Evolutionary conservation across 2,113 vertebrate species (phyloP), one percentile per base, ranked within the genome.

Genomic region (Capreolus pygargus): DNA sequence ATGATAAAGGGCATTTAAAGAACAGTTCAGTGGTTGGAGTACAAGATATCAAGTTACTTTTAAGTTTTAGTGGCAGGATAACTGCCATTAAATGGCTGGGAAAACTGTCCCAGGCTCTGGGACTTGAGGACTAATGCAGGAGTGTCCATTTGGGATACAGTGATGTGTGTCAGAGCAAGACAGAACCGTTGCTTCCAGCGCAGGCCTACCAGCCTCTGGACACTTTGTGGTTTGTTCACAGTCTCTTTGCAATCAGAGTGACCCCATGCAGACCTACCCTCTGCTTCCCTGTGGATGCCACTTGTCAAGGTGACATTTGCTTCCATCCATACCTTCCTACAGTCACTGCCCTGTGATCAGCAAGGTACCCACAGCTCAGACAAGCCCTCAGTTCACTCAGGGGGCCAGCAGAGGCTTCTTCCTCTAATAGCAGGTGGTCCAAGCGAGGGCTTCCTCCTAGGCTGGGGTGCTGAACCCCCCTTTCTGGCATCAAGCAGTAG

Each of bases 101-200:
- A 50, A 50, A 50, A 50, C 47, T 50, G 3, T 6, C 74, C 25
- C 6, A 82, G 39, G 15, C 11, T 43, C 28, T 0, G 5, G 3
- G 6, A 60, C 47, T 19, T 5, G 3, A 45, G 76, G 33, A 8
- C 52, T 45, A 5, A 7, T 0, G 0, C 2, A 36, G 11, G 23
- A 19, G 33, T 52, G 25, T 6, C 4, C 3, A 0, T 4, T 7
- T 14, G 47, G 39, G 52, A 30, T 10, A 14, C 13, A 6, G 6
- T 16, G 67, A 19, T 9, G 28, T 30, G 12, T 43, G 17, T 45
- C 10, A 30, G 33, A 64, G 64, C 7, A 9, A 30, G 55, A 8
- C 33, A 7, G 14, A 70, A 19, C 19, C 3, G 4, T 52, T 28
- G 25, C 45, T 47, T 57, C 64, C 19, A 21, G 39, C 0, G 2